These are phyloP conservation scores for Cyprinus carpio DNA, from an alignment of 2,113 vertebrate species.

Conservation along the genomic window DNA sequence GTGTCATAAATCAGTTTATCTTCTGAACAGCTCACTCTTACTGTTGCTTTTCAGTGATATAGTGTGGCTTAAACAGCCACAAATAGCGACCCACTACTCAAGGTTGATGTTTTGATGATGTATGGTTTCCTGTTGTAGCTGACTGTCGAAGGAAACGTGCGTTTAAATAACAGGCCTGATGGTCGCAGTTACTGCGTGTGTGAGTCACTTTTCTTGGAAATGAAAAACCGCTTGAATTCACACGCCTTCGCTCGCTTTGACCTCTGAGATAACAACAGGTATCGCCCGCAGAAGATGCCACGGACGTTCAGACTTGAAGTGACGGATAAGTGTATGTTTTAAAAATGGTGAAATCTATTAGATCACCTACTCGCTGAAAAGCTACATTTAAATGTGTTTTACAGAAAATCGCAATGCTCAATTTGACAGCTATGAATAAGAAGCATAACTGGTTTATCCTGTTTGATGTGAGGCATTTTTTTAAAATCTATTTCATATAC, in stretches of 20 bases:
- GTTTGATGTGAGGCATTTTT: not conserved
- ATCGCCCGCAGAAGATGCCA: not conserved
- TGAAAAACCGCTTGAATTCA: not conserved
- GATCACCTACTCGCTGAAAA: not conserved
- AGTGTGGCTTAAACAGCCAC: not conserved
- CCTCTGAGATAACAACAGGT: not conserved
- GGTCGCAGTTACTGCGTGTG: not conserved
- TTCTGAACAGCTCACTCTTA: not conserved
- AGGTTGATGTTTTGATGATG: conserved; percentile 10
- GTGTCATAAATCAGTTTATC: not conserved
- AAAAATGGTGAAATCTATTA: not conserved
- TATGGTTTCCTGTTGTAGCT: conserved; percentile 9
- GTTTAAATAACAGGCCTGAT: not conserved
- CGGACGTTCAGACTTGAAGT: not conserved
- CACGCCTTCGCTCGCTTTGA: not conserved
- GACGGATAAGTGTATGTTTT: not conserved
- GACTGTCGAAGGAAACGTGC: conserved; percentile 3
- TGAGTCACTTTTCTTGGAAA: not conserved
- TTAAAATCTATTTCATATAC: too few relatives aligned
- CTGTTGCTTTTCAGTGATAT: not conserved
- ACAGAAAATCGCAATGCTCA: not conserved
- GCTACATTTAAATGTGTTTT: not conserved
- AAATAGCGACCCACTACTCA: not conserved
- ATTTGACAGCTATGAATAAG: not conserved
- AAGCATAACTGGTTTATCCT: too few relatives aligned